These are phyloP conservation scores for Girardia tigrina DNA, from an alignment of 2,888 invertebrate species.

Conservation along the genomic window DNA sequence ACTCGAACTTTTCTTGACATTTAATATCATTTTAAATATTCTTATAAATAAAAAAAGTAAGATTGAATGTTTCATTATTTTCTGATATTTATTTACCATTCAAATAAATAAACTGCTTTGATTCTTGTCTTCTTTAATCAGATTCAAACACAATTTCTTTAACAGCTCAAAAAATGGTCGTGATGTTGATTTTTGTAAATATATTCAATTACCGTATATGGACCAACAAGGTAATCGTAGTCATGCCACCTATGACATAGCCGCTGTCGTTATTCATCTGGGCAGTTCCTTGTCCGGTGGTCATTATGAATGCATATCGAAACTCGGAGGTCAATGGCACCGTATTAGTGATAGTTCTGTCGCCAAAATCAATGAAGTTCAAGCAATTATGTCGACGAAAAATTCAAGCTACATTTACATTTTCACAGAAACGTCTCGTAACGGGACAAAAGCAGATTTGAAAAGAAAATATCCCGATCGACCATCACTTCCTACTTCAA, in stretches of 20 bases:
- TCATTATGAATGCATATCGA: constrained; percentile 18
- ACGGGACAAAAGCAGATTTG: background rate
- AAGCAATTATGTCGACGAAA: constrained; percentile 10
- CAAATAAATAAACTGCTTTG: too few species aligned
- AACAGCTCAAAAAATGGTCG: background rate
- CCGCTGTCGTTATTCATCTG: background rate
- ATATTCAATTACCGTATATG: background rate
- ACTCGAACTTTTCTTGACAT: too few species aligned
- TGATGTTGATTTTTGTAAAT: constrained; percentile 18
- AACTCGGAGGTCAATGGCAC: background rate
- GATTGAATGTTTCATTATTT: too few species aligned
- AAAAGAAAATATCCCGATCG: background rate
- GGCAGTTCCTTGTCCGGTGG: background rate
- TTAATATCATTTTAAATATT: too few species aligned
- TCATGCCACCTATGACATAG: background rate
- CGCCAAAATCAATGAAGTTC: background rate
- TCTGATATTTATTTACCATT: too few species aligned
- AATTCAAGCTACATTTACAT: background rate
- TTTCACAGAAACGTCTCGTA: background rate
- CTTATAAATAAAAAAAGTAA: too few species aligned
- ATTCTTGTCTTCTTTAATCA: too few species aligned
- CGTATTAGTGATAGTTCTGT: constrained; percentile 7
- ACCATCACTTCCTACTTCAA: background rate
- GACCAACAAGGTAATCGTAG: background rate
- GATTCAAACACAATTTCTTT: background rate